Percentiles rank a stretch among this genome's conserved stretches.
These are phyloP conservation scores for Triops longicaudatus DNA, from an alignment of 1,140 invertebrate genomes.

Conservation along the genomic window DNA sequence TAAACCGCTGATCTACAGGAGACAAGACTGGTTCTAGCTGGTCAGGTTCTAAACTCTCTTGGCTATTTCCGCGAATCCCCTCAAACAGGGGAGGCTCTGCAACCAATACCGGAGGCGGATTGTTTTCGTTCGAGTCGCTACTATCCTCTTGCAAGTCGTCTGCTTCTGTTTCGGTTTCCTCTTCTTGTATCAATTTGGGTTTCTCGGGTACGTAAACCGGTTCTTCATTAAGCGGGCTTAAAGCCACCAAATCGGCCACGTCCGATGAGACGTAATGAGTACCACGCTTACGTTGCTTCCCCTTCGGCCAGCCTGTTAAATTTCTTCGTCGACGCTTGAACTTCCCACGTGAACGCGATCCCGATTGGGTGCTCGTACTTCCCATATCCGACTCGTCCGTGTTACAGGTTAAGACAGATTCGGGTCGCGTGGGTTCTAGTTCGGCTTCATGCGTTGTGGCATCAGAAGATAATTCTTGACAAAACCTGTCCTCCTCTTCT, in stretches of 20 bases:
- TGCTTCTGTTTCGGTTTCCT: neutral
- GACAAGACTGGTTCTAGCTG: neutral
- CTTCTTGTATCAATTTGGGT: neutral
- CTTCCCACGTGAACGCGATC: neutral
- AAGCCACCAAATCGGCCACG: neutral
- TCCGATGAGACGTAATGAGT: neutral
- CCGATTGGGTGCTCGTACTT: constrained; percentile 23
- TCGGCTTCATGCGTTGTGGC: neutral
- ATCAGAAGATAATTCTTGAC: neutral
- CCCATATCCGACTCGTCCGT: constrained; percentile 25
- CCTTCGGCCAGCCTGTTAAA: constrained; percentile 25
- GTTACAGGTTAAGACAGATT: neutral
- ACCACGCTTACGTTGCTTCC: constrained; percentile 16
- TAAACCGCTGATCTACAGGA: neutral
- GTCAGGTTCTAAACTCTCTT: neutral
- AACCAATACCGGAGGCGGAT: neutral
- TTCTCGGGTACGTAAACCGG: neutral
- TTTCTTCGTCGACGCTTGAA: constrained; percentile 17
- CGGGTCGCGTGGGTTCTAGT: neutral
- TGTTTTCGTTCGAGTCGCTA: neutral
- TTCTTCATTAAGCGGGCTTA: neutral
- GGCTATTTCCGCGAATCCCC: neutral
- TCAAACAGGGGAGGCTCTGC: neutral
- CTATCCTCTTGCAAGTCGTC: neutral
- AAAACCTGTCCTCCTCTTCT: neutral